These are phyloP conservation scores for Tubulanus polymorphus DNA, from an alignment of 2,888 invertebrate genomes.

Conservation along the genomic window DNA sequence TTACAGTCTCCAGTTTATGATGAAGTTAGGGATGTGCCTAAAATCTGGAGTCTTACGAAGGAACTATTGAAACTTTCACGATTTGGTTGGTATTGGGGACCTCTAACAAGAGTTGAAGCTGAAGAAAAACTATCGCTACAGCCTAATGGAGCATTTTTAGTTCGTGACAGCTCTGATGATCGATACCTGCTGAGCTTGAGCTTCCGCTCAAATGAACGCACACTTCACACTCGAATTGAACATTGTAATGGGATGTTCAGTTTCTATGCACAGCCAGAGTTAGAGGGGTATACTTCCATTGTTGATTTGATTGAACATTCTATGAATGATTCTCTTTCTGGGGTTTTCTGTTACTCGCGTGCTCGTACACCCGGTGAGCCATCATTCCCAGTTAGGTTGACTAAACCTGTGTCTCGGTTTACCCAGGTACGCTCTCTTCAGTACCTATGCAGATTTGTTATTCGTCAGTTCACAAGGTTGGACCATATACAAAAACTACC, in stretches of 20 bases:
- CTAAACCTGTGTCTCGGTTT: slow-evolving; percentile 71
- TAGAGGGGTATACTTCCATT: slow-evolving; percentile 57
- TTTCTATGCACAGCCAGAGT: slow-evolving; percentile 53
- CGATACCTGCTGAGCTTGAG: slow-evolving; percentile 69
- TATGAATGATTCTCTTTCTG: slow-evolving; percentile 67
- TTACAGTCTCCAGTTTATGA: background rate
- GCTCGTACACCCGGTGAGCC: slow-evolving; percentile 65
- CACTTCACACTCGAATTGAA: slow-evolving; percentile 72
- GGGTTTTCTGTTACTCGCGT: slow-evolving; percentile 70
- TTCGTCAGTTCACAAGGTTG: slow-evolving; percentile 65
- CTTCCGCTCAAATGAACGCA: slow-evolving; percentile 66
- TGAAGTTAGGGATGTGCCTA: background rate
- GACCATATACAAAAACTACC: slow-evolving; percentile 70
- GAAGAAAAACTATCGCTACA: slow-evolving; percentile 66
- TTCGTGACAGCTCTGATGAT: slow-evolving; percentile 71
- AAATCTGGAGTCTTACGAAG: slow-evolving; percentile 53
- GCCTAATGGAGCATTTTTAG: slow-evolving; percentile 72
- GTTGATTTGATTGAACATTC: slow-evolving; percentile 71
- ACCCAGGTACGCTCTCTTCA: slow-evolving; percentile 67
- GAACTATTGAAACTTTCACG: slow-evolving; percentile 55
- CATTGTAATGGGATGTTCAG: slow-evolving; percentile 64
- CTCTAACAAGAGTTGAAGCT: slow-evolving; percentile 68
- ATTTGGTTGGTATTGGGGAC: slow-evolving; percentile 74
- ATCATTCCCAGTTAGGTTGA: slow-evolving; percentile 69
- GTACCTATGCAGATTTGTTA: slow-evolving; percentile 70